Evolutionary conservation across 2,888 invertebrate species (phyloP), one percentile per base, ranked within the genome.

Genomic region (Amblyjoppa proteus): DNA sequence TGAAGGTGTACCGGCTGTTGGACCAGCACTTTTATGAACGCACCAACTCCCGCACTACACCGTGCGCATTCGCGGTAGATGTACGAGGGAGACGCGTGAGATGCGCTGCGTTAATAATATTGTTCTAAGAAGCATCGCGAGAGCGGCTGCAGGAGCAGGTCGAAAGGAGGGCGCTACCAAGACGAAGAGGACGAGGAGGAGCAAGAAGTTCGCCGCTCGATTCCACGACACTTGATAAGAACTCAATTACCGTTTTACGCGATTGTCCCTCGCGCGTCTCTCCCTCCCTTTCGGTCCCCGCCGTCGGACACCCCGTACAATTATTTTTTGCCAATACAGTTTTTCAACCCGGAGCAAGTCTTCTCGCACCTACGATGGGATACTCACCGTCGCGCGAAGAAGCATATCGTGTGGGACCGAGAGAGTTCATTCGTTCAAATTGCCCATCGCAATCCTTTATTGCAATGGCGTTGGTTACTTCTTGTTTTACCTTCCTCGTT

Each of bases 171-270:
- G 38, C 49, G 70, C 49, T 49, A 11, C 6, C 64, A 13, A 25
- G 51, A 31, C 31, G 88, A 88, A 88, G 88, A 92, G 92, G 91
- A 91, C 91, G 91, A 91, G 92, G 91, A 93, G 92, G 92, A 77
- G 53, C 9, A 34, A 64, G 34, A 92, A 93, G 91, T 91, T 90
- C 89, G 89, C 89, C 89, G 90, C 90, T 90, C 92, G 89, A 91
- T 91, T 89, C 87, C 84, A 81, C 84, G 75, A 86, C 87, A 86
- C 86, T 87, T 88, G 88, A 90, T 90, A 91, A 91, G 89, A 91
- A 91, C 90, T 91, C 90, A 90, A 91, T 91, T 91, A 91, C 88
- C 85, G 89, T 90, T 89, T 90, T 88, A 89, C 91, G 87, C 89
- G 87, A 90, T 89, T 90, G 88, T 83, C 87, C 86, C 81, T 81